A percentile compares a stretch with the other conserved stretches of the same genome.
Conservation (phyloP, 2,113 vertebrate species). For the Centrocercus urophasianus region DNA sequence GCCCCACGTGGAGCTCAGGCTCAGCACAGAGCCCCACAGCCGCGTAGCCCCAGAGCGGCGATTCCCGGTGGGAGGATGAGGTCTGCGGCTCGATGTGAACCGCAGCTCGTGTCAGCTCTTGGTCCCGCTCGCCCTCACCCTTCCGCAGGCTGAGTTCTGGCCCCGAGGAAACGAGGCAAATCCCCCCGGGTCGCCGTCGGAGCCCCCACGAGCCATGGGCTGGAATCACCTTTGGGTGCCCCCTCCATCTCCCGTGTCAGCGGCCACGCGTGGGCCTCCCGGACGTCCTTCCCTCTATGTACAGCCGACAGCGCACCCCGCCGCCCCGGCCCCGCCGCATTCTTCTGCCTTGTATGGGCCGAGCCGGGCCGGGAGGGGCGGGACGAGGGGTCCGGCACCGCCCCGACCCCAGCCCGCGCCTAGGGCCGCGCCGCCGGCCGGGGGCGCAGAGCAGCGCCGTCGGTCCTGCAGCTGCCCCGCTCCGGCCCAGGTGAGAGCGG, state of each 20-base stretch:
- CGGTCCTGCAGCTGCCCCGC: not conserved
- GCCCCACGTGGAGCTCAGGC: not conserved
- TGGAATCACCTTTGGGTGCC: not conserved
- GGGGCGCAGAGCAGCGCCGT: not conserved
- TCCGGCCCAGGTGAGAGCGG: conserved; percentile 7
- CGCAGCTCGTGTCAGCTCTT: not conserved
- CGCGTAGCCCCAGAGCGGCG: not conserved
- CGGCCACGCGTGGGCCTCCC: not conserved
- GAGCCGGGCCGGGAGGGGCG: conserved; percentile 75
- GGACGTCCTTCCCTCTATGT: conserved; percentile 28
- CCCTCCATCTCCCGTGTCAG: not conserved
- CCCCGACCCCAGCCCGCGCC: not conserved
- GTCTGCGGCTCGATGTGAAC: not conserved
- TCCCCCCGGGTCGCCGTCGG: too few species aligned
- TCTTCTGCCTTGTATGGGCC: conserved; percentile 92
- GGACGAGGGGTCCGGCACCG: conserved; percentile 53
- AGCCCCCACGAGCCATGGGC: not conserved
- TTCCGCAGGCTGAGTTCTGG: not conserved
- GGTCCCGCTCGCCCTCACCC: not conserved
- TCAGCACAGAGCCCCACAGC: not conserved
- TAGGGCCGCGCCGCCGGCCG: not conserved
- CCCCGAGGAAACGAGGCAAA: not conserved
- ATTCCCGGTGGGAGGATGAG: not conserved
- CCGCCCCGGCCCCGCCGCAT: conserved; percentile 75
- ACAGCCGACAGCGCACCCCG: conserved; percentile 29